Evolutionary conservation across 92 coral and sea anemone species (phyloP).

Genomic region (Epizoanthus fatuus): DNA sequence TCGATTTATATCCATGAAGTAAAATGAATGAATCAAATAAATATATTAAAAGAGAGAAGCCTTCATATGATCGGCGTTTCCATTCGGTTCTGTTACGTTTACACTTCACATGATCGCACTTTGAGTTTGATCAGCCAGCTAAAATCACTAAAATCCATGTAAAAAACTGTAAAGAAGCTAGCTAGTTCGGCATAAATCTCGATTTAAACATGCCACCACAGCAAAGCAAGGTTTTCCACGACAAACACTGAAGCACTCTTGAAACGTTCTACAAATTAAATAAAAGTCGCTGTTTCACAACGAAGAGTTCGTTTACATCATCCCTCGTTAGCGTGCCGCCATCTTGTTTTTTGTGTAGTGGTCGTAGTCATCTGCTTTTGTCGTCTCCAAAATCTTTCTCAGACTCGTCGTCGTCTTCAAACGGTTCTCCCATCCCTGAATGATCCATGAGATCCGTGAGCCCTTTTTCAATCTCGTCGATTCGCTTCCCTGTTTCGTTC

Average conservation of each 20-base stretch:
- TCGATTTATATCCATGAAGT: not conserved
- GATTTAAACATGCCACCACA: no score
- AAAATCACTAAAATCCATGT: no score
- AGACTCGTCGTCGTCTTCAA: slow-evolving; percentile 88
- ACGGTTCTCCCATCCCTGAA: slow-evolving; percentile 99
- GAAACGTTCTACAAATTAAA: slow-evolving; percentile 1
- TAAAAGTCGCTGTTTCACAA: slow-evolving; percentile 43
- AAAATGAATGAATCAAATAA: not conserved
- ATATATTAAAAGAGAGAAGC: not conserved
- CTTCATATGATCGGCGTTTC: no score
- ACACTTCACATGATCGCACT: no score
- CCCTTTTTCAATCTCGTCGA: slow-evolving; percentile 94
- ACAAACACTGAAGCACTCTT: not conserved
- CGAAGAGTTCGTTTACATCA: slow-evolving; percentile 23
- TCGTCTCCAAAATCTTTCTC: slow-evolving; percentile 82
- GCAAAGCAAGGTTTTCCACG: not conserved
- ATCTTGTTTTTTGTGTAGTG: not conserved
- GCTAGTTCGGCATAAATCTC: no score
- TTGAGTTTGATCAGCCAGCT: no score
- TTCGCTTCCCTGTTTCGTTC: slow-evolving; percentile 88
- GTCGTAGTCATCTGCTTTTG: slow-evolving; percentile 73
- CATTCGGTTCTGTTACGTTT: no score
- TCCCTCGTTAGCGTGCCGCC: slow-evolving; percentile 13
- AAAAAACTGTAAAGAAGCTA: no score
- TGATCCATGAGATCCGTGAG: slow-evolving; percentile 98